phyloP scores from a whole-genome alignment of 2,888 invertebrate genomes.

The Acleris sparsana region DNA sequence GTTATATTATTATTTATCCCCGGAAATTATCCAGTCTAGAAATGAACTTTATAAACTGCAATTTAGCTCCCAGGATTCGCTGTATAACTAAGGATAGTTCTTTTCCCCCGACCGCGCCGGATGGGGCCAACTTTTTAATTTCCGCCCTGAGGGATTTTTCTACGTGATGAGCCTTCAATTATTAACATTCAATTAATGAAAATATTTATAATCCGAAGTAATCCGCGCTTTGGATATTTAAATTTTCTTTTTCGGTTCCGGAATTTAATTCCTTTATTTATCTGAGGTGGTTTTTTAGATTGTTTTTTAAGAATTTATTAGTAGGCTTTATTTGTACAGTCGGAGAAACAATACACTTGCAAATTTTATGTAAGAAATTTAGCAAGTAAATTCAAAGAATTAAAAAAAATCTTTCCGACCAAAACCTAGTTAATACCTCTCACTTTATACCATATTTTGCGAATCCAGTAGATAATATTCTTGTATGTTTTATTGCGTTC shows the following conservation, averaged over 20 bases:
- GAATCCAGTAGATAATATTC: too few relatives aligned
- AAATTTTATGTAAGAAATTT: too few relatives aligned
- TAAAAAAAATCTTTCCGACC: too few relatives aligned
- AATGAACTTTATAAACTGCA: slow-evolving; percentile 1
- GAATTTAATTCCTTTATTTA: slow-evolving; percentile 12
- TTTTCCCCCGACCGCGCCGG: slow-evolving; percentile 48
- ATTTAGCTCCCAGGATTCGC: slow-evolving; percentile 15
- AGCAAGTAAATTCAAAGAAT: too few relatives aligned
- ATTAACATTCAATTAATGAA: slow-evolving; percentile 81
- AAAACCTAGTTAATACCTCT: too few relatives aligned
- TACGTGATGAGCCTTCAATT: slow-evolving; percentile 75
- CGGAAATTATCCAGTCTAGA: neutral
- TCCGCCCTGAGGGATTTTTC: slow-evolving; percentile 79
- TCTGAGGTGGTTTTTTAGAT: slow-evolving; percentile 10
- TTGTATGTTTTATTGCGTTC: too few relatives aligned
- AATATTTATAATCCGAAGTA: slow-evolving; percentile 64
- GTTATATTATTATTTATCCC: neutral
- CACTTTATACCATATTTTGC: too few relatives aligned
- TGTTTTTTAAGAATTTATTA: slow-evolving; percentile 9
- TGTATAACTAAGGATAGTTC: slow-evolving; percentile 43
- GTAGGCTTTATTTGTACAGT: neutral
- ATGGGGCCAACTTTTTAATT: slow-evolving; percentile 78
- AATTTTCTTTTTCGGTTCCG: slow-evolving; percentile 34
- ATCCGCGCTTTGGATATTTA: slow-evolving; percentile 47
- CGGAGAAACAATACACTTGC: too few relatives aligned